Evolutionary conservation across 1,140 invertebrate species (phyloP), one percentile per base, ranked within the genome.

Genomic region (Tetramorium simillimum): DNA sequence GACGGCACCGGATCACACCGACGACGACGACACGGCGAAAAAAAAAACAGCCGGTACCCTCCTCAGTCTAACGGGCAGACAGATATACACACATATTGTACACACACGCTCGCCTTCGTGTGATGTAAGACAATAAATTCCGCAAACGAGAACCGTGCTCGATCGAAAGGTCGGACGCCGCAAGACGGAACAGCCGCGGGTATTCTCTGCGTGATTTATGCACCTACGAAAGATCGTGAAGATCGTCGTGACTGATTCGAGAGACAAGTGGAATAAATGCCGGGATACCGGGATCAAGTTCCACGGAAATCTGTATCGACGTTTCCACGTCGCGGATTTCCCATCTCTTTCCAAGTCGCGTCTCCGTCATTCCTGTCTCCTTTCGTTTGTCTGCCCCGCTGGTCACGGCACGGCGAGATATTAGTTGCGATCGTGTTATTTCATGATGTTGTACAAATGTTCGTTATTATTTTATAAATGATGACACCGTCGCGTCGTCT

Each of bases 391-490:
- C 56, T 69, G 40, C 40, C 16, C 5, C 24, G 1, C 21, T 16
- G 63, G n/a, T 69, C 56, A 28, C 60, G 58, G 85, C 86, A 90
- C 77, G 88, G 73, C 80, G 88, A 91, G 85, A 87, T 89, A 91
- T 93, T 93, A 92, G 92, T 92, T 89, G 90, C 91, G n/a, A 84
- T 21, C 82, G 2, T 53, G 51, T 53, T 53, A 53, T 53, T 53
- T 53, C 6, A 3, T n/a, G 51, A 3, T n/a, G 51, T 6, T 53
- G 51, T 16, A 53, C 51, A 84, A 88, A 84, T 69, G 88, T 92
- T 91, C 82, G 73, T 92, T 88, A 86, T 92, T 92, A 90, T 92
- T 90, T 89, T 85, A 75, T 82, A 80, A 91, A 85, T 87, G 73
- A 75, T 37, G 60, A 85, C 75, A 43, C 5, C 43, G 80, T 86